phyloP scores from a whole-genome alignment of 1,140 invertebrate genomes.

The Linepithema humile region DNA sequence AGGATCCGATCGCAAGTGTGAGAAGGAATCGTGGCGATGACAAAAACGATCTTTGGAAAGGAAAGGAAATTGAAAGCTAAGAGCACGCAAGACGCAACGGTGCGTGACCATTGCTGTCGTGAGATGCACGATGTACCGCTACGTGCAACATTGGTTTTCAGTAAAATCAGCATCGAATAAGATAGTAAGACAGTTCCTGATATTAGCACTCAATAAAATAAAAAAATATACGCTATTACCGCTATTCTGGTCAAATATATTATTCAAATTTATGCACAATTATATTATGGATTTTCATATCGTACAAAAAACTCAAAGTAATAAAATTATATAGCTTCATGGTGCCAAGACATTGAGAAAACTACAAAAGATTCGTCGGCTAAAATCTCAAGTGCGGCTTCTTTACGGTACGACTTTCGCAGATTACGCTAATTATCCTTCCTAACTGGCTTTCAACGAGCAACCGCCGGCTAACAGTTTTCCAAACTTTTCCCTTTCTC shows the following conservation, averaged over 20 bases:
- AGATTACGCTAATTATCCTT: conserved; percentile 29
- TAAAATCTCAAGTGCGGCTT: neutral
- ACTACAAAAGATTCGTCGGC: neutral
- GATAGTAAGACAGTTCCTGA: neutral
- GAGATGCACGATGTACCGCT: conserved; percentile 22
- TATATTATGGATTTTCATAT: neutral
- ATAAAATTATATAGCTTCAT: conserved; percentile 34
- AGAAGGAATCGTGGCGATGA: conserved; percentile 21
- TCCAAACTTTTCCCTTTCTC: conserved; percentile 26
- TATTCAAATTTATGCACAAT: neutral
- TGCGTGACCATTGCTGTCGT: conserved; percentile 66
- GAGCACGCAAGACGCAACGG: conserved; percentile 48
- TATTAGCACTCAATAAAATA: neutral
- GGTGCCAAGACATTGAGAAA: neutral
- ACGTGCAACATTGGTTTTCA: conserved; percentile 32
- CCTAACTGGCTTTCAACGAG: conserved; percentile 3
- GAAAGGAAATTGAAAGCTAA: conserved; percentile 50
- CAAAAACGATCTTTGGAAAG: conserved; percentile 43
- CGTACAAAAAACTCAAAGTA: neutral
- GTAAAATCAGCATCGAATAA: conserved; percentile 19
- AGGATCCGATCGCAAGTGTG: conserved; percentile 44
- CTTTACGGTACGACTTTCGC: conserved; percentile 13
- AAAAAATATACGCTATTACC: neutral
- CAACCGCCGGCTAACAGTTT: neutral
- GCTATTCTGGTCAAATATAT: neutral